phyloP scores from a whole-genome alignment of 2,113 vertebrate species.

The Brachionichthys hirsutus region DNA sequence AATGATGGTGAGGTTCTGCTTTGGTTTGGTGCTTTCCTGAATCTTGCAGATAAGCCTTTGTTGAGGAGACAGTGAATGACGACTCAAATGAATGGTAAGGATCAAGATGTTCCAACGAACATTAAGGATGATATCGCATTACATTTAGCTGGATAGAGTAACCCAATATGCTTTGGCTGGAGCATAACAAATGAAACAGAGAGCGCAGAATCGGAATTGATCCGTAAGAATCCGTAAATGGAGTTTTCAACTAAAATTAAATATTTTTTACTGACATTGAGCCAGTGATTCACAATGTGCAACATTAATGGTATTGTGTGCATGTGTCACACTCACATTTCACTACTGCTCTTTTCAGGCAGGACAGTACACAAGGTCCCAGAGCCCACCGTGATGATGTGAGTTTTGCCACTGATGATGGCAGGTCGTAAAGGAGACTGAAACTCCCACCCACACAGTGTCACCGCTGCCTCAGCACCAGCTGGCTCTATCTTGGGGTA shows the following conservation, averaged over 20 bases:
- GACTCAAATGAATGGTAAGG: no score
- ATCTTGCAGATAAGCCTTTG: constrained; percentile 83
- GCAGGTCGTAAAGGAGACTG: constrained; percentile 36
- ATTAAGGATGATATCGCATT: neutral
- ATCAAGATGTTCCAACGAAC: neutral
- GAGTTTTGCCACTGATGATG: constrained; percentile 52
- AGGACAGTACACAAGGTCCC: constrained; percentile 74
- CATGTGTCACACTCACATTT: constrained; percentile 69
- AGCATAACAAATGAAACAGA: no score
- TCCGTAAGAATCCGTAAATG: no score
- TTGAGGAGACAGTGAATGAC: constrained; percentile 9
- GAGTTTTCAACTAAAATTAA: no score
- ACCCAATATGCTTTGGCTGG: no score
- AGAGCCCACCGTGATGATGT: constrained; percentile 77
- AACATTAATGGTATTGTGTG: neutral
- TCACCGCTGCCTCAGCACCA: constrained; percentile 81
- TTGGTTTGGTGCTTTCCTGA: neutral
- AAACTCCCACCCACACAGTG: constrained; percentile 87
- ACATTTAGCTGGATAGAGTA: no score
- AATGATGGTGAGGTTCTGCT: constrained; percentile 70
- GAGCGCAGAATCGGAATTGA: no score
- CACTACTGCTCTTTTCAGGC: constrained; percentile 63
- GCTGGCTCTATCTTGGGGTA: constrained; percentile 80
- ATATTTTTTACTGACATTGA: no score
- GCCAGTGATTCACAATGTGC: no score